Evolutionary conservation across 1,140 invertebrate species (phyloP).

Genomic region (Phthorimaea operculella): DNA sequence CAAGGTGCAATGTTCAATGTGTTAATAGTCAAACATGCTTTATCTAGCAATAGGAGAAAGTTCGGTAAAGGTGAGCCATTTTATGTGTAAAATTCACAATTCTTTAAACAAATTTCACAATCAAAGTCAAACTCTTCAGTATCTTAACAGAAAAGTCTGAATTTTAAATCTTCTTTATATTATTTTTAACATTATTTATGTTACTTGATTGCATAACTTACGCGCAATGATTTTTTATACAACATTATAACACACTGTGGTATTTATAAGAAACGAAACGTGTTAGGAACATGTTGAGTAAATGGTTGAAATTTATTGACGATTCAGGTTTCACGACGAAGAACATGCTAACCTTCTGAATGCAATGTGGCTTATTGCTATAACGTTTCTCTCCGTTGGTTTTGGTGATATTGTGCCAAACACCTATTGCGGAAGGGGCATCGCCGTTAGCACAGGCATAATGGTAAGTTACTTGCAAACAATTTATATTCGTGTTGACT

Average conservation of each 20-base stretch:
- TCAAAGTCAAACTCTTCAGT: constrained; percentile 67
- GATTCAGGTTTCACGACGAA: constrained; percentile 92
- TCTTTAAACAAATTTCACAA: constrained; percentile 45
- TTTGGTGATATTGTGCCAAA: constrained; percentile 99
- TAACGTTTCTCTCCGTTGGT: constrained; percentile 97
- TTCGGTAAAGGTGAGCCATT: constrained; percentile 66
- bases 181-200: constrained; percentile 15
- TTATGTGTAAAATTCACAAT: constrained; percentile 50
- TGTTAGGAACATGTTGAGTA: constrained; percentile 28
- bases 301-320: constrained; percentile 62
- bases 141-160: constrained; percentile 19
- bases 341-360: constrained; percentile 98
- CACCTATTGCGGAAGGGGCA: constrained; percentile 98
- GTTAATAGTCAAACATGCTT: constrained; percentile 29
- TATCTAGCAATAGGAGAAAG: constrained; percentile 39
- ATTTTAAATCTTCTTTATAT: constrained; percentile 21
- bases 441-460: constrained; percentile 97
- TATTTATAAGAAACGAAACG: constrained; percentile 21
- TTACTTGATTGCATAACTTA: constrained; percentile 23
- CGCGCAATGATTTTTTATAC: constrained; percentile 29
- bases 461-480: constrained; percentile 84
- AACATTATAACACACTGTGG: constrained; percentile 23
- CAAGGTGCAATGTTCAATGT: constrained; percentile 23
- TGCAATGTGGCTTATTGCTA: constrained; percentile 99
- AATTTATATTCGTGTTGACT: constrained; percentile 56